Evolutionary conservation across 1,140 invertebrate genomes (phyloP).

Genomic region (Papilio dardanus): DNA sequence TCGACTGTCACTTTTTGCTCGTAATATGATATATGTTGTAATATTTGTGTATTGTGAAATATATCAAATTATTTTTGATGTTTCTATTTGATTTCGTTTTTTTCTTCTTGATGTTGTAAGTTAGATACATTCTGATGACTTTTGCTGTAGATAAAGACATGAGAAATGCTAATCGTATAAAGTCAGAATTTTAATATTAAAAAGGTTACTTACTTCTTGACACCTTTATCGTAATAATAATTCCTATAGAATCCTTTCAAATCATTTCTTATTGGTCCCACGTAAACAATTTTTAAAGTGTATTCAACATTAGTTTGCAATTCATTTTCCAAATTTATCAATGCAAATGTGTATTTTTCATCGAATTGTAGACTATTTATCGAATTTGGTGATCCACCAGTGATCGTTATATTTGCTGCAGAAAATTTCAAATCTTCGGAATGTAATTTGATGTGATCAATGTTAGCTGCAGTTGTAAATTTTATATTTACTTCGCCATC

Average conservation of each 20-base stretch:
- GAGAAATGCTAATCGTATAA: not conserved
- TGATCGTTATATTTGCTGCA: constrained; percentile 66
- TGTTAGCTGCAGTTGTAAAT: constrained; percentile 57
- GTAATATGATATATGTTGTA: not conserved
- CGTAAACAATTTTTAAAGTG: constrained; percentile 80
- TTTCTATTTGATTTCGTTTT: not conserved
- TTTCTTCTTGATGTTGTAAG: not conserved
- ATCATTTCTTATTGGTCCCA: constrained; percentile 82
- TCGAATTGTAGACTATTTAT: constrained; percentile 60
- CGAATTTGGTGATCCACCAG: constrained; percentile 47
- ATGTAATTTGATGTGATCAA: constrained; percentile 84
- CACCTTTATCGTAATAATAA: constrained; percentile 84
- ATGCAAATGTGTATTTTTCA: constrained; percentile 62
- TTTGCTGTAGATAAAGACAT: no score
- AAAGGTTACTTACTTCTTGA: constrained; percentile 70
- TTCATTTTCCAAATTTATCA: constrained; percentile 61
- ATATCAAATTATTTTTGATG: not conserved
- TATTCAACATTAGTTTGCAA: constrained; percentile 64
- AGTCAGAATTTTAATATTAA: constrained; percentile 17
- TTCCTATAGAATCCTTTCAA: constrained; percentile 92
- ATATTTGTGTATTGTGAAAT: not conserved
- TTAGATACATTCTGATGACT: not conserved
- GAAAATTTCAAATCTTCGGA: constrained; percentile 83
- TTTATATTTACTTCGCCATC: constrained; percentile 84
- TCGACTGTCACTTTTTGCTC: not conserved